phyloP scores from a whole-genome alignment of 2,113 vertebrate genomes.

The Dendropsophus ebraccatus region DNA sequence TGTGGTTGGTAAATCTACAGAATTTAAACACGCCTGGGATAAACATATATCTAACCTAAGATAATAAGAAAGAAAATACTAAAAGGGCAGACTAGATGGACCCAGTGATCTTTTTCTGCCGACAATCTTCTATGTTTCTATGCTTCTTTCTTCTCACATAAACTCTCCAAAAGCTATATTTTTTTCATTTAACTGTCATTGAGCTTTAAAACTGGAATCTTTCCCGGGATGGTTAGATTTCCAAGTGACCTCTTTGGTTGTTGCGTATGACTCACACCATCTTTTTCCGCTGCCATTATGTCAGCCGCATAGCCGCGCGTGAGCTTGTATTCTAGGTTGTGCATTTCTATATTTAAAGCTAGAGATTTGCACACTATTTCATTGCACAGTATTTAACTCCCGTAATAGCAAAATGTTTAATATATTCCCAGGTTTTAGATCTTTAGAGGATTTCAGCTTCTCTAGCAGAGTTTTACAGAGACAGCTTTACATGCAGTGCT shows the following conservation, averaged over 20 bases:
- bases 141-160: no score
- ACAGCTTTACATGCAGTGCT: constrained; percentile 77
- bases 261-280: not conserved
- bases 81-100: no score
- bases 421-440: constrained; percentile 64
- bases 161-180: no score
- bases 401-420: constrained; percentile 57
- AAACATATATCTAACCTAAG: no score
- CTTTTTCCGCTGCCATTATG: constrained; percentile 1
- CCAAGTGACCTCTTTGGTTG: not conserved
- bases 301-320: not conserved
- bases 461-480: constrained; percentile 69
- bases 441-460: constrained; percentile 72
- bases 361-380: constrained; percentile 36
- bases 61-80: no score
- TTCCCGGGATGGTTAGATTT: constrained; percentile 15
- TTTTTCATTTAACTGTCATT: not conserved
- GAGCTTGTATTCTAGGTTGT: constrained; percentile 29
- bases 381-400: constrained; percentile 36
- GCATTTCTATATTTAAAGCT: constrained; percentile 42
- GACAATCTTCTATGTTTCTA: no score
- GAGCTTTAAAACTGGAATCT: not conserved
- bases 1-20: no score
- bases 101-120: no score
- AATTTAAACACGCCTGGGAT: no score